phyloP scores from a whole-genome alignment of 2,888 invertebrate genomes.

The Sipha maydis region DNA sequence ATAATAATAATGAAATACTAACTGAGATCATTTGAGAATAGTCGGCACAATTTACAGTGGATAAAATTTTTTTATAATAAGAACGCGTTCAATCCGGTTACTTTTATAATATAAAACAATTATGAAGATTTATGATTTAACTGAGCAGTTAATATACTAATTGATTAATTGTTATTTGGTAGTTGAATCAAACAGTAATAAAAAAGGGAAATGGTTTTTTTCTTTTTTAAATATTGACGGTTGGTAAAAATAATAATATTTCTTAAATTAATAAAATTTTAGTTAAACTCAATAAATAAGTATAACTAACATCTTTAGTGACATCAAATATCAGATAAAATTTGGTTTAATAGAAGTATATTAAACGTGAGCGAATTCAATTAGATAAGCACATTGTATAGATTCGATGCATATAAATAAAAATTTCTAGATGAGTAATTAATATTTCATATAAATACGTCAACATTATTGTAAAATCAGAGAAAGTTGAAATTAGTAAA shows the following conservation, averaged over 20 bases:
- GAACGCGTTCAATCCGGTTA: neutral
- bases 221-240: neutral
- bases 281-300: neutral
- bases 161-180: neutral
- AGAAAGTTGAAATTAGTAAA: neutral
- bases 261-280: neutral
- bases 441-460: conserved; percentile 12
- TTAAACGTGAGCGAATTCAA: conserved; percentile 11
- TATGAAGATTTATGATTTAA: neutral
- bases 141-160: neutral
- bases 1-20: conserved; percentile 18
- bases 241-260: neutral
- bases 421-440: conserved; percentile 34
- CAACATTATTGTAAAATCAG: neutral
- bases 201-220: neutral
- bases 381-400: neutral
- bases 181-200: neutral
- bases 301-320: neutral
- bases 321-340: neutral
- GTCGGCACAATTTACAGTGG: neutral
- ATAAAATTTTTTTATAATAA: neutral
- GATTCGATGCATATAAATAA: neutral
- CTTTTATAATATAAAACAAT: neutral
- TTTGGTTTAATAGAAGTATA: neutral
- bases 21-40: neutral